Base-by-base conservation (phyloP, 1,140 invertebrate genomes). In the Metopolophium dirhodum region DNA sequence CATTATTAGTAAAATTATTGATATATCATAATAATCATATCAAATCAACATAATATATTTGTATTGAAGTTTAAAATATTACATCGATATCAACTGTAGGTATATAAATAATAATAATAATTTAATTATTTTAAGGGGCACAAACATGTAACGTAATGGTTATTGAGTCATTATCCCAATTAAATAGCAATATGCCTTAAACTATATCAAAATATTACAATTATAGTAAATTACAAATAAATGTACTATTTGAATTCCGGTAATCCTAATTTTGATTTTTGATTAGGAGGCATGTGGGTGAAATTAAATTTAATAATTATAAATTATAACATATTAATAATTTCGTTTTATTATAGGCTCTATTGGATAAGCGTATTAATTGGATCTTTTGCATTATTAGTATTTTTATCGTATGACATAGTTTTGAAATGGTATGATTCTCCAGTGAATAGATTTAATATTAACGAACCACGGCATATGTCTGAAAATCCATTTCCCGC, bases 401-500 rank as follows among this genome's bases (percentile, higher is more conserved):
- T 49, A 86, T 82, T 86, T 54, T 41, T 93, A 23, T 85, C 82
- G 1, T 93, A 93, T 51, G 82, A 93, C 20, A 41, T 93, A 37
- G 22, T 93, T 9, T 85, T 54, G 23, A 41, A 93, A 37, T 93
- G 47, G 91, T 93, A 93, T 30, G 37, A 57, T 30, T 51, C 47
- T 45, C 49, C 91, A 22, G 77, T 85, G 7, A 93, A 93, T 7
- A 93, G 91, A 86, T 93, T 85, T n/a, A 85, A 30, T 30, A 45
- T 41, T 9, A 85, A 85, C 23, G 45, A 83, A 41, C 61, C 77
- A 35, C 91, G 68, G 18, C 47, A 82, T 18, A 35, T 93, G 20
- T 54, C 91, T 23, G 91, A 85, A 54, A 85, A 85, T 83, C 91
- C 77, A 18, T 93, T 93, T 57, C 91, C 91, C 2, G 91, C 91